Percentiles rank a stretch among this genome's conserved stretches.
phyloP scores from a whole-genome alignment of 2,113 vertebrate genomes.

The Cranoglanis bouderius region DNA sequence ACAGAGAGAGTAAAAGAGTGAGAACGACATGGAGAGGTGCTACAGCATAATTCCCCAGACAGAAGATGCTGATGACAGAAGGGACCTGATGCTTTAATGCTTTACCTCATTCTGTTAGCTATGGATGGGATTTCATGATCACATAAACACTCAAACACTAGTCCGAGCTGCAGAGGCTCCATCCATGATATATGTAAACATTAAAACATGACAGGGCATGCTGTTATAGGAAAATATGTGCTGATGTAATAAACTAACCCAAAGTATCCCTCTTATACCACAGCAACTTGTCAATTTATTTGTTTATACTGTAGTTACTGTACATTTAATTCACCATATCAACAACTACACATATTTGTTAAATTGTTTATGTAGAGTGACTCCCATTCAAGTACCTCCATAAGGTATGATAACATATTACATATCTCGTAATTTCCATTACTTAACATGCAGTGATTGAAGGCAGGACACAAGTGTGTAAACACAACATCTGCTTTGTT shows the following conservation, averaged over 20 bases:
- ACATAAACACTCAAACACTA: neutral
- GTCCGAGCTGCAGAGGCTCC: neutral
- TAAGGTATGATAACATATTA: neutral
- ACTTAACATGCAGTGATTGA: neutral
- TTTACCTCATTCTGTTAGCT: slow-evolving; percentile 4
- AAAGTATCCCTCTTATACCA: neutral
- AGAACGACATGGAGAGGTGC: neutral
- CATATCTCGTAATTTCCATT: neutral
- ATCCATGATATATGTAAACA: neutral
- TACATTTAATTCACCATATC: neutral
- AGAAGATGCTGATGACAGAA: slow-evolving; percentile 7
- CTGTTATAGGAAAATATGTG: neutral
- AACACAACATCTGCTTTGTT: neutral
- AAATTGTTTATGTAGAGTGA: neutral
- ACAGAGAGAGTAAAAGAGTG: slow-evolving; percentile 67
- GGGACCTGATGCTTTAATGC: neutral
- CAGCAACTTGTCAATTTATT: neutral
- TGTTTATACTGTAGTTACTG: neutral
- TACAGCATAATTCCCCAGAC: slow-evolving; percentile 21
- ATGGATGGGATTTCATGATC: neutral
- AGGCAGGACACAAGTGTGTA: neutral
- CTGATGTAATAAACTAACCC: neutral
- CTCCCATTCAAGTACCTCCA: neutral
- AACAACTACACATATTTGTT: neutral
- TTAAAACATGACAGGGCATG: neutral